These are phyloP conservation scores for Lipophrys pholis DNA, from an alignment of 2,113 vertebrate genomes.

Conservation along the genomic window DNA sequence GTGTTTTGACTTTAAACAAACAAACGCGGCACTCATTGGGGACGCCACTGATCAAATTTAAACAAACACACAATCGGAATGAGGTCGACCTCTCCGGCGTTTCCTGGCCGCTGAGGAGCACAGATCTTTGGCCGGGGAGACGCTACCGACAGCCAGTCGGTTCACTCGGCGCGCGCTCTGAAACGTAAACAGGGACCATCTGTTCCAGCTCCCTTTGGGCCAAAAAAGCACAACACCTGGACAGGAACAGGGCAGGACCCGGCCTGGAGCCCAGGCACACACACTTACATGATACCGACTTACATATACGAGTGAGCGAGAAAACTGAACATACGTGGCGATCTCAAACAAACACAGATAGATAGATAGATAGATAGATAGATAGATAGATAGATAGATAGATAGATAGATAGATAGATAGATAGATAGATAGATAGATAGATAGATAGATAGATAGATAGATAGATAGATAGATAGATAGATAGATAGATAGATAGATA, in stretches of 20 bases:
- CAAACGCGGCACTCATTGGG: too few species aligned
- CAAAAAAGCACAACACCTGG: constrained; percentile 77
- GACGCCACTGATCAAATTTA: too few species aligned
- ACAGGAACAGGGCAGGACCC: constrained; percentile 55
- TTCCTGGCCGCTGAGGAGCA: background rate
- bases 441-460: background rate
- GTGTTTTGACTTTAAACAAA: too few species aligned
- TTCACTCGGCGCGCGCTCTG: constrained; percentile 17
- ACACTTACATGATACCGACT: background rate
- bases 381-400: constrained; percentile 7
- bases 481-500: constrained; percentile 9
- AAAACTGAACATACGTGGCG: background rate
- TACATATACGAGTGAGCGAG: background rate
- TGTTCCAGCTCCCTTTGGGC: constrained; percentile 59
- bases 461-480: background rate
- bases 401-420: constrained; percentile 22
- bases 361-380: background rate
- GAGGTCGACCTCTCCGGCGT: too few species aligned
- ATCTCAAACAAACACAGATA: background rate
- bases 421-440: constrained; percentile 33
- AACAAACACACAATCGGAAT: too few species aligned
- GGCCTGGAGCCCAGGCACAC: constrained; percentile 26
- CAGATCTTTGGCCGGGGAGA: constrained; percentile 48
- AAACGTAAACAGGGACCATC: constrained; percentile 63
- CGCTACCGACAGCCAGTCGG: constrained; percentile 41